Base-by-base conservation (phyloP, 2,113 vertebrate genomes). In the Tragelaphus strepsiceros region DNA sequence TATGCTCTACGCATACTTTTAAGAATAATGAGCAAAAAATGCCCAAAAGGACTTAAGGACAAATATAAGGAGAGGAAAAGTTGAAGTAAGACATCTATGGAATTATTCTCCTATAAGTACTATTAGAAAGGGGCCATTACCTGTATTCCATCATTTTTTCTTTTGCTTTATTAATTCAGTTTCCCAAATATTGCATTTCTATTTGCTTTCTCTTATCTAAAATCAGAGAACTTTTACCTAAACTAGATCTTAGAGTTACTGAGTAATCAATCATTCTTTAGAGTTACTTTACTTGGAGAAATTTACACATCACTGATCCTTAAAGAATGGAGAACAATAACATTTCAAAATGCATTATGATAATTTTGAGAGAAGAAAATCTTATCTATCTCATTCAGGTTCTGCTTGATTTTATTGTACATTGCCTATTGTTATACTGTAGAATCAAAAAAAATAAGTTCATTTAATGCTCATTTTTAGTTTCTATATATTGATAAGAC, bases 121-220 rank as follows among this genome's bases (percentile, higher is more conserved):
- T 22, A 30, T 6, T 74, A 87, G 10, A 86, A 59, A 56, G 62
- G 5, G 13, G 1, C n/a, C 30, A 58, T 4, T 84, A 46, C 26
- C 17, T 85, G 46, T 74, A 81, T 32, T 64, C 35, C 35, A 77
- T 71, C 85, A 80, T 94, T 74, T 90, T 2, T 97, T 83, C 9
- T 81, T 94, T 84, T 49, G 88, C 13, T 74, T 28, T 71, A 84
- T 81, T 81, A 90, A 92, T 43, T 67, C 24, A 88, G 64, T 90
- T 94, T 88, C 15, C 5, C 32, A 97, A 95, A 81, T 88, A 87
- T 81, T 64, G 90, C 62, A 77, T 58, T 90, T 96, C 7, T 88
- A 74, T 95, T 85, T 87, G 94, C 15, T 78, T 88, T 53, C 21
- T 88, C 39, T 53, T 74, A 10, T 90, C 61, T 74, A 81, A 97